These are phyloP conservation scores for Orthonychiurus folsomi DNA, from an alignment of 2,888 invertebrate genomes.

Conservation along the genomic window DNA sequence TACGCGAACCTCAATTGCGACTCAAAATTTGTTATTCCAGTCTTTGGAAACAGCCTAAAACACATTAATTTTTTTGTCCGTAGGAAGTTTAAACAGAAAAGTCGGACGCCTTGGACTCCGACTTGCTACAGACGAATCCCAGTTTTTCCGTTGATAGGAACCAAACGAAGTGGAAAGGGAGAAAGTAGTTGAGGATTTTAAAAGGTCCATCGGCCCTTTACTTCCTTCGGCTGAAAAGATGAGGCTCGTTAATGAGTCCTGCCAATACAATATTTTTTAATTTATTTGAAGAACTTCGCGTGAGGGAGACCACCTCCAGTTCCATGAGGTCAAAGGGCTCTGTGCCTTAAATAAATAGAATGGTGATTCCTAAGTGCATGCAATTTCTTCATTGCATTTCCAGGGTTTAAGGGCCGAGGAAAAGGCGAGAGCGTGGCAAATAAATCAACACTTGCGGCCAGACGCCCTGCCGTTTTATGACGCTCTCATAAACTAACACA, in stretches of 20 bases:
- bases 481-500: not conserved
- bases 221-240: too few species aligned
- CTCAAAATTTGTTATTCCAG: too few species aligned
- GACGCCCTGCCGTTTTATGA: not conserved
- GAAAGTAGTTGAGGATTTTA: not conserved
- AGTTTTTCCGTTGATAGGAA: not conserved
- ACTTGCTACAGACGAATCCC: not conserved
- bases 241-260: not conserved
- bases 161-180: not conserved
- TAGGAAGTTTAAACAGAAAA: too few species aligned
- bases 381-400: constrained; percentile 1
- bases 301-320: not conserved
- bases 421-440: not conserved
- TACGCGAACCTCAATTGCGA: too few species aligned
- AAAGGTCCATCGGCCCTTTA: not conserved
- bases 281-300: not conserved
- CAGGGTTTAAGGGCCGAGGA: too few species aligned
- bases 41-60: too few species aligned
- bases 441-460: not conserved
- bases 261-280: not conserved
- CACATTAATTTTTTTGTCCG: too few species aligned
- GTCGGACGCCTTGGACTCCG: too few species aligned
- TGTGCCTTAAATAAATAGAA: not conserved
- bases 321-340: not conserved
- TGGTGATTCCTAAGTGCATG: not conserved